Conservation (phyloP, 2,113 vertebrate species). For the Piprites chloris region DNA sequence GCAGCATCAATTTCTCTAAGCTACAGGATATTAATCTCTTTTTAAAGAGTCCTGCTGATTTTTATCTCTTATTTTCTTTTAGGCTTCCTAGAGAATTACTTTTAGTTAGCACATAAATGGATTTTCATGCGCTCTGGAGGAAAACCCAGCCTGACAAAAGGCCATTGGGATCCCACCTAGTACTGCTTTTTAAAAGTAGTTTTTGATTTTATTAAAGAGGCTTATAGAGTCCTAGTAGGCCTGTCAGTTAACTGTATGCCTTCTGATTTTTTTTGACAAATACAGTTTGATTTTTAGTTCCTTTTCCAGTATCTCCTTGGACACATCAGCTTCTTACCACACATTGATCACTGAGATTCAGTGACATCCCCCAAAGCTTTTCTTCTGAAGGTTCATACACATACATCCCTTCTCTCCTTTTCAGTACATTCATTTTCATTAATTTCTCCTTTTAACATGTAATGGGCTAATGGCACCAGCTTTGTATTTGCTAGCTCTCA, state of each 20-base stretch:
- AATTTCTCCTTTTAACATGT: background rate
- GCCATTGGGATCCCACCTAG: background rate
- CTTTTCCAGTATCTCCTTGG: background rate
- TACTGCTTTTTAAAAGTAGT: background rate
- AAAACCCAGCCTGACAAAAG: background rate
- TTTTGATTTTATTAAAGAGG: background rate
- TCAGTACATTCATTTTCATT: background rate
- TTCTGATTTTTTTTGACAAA: background rate
- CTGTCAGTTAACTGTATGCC: background rate
- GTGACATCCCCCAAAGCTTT: background rate
- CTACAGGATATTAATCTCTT: background rate
- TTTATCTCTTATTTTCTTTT: background rate
- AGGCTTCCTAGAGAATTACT: background rate
- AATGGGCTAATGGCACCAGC: background rate
- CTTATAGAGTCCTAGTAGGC: background rate
- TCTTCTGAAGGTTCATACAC: background rate
- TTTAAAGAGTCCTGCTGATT: background rate
- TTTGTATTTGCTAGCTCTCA: background rate
- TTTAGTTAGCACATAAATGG: background rate
- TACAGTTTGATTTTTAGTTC: background rate
- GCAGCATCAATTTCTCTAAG: background rate
- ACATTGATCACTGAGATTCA: background rate
- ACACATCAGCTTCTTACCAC: background rate
- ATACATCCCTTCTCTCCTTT: background rate
- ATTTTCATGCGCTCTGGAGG: background rate